Evolutionary conservation across 2,888 invertebrate species (phyloP), one percentile per base, ranked within the genome.

Genomic region (Campopleginae sp.): DNA sequence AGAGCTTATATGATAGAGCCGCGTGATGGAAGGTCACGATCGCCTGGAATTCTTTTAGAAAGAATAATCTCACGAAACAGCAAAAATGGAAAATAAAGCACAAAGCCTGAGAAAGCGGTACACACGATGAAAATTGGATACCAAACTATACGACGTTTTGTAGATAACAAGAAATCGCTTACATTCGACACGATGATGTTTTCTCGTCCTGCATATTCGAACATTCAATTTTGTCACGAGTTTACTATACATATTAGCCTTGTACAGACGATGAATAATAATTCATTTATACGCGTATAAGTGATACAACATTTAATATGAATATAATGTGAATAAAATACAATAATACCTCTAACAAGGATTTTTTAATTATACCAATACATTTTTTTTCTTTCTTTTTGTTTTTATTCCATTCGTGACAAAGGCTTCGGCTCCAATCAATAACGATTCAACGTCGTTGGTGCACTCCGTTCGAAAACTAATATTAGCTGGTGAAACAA

Each of bases 271-370:
- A 89, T 89, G 89, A 88, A 88, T 89, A 89, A 88, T 88, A 89
- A 88, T 88, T 89, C 81, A 87, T 89, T 91, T 88, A 89, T 89
- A 90, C 88, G 88, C 88, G 86, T 87, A 84, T 88, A 89, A 87
- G 86, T 86, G 87, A 90, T 89, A 90, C 87, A 89, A 90, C 88
- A 90, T 89, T 90, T 88, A 90, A 88, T 90, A 90, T 89, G 88
- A 88, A 89, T 90, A 90, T 88, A 89, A 89, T 90, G 88, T 89
- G 90, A 91, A 91, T 90, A 91, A 90, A 90, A 89, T 90, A 90
- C 86, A 86, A 87, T 88, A 90, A 89, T 90, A 90, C 88, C 89
- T 88, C 88, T 87, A 87, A 51, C 51, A 83, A 86, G 54, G 75
- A 74, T 72, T 81, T 46, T 76, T 75, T 68, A 61, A 82, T 44